A percentile compares a stretch with the other conserved stretches of the same genome.
Conservation (phyloP, 2,113 vertebrate species). For the Todiramphus saurophagus region DNA sequence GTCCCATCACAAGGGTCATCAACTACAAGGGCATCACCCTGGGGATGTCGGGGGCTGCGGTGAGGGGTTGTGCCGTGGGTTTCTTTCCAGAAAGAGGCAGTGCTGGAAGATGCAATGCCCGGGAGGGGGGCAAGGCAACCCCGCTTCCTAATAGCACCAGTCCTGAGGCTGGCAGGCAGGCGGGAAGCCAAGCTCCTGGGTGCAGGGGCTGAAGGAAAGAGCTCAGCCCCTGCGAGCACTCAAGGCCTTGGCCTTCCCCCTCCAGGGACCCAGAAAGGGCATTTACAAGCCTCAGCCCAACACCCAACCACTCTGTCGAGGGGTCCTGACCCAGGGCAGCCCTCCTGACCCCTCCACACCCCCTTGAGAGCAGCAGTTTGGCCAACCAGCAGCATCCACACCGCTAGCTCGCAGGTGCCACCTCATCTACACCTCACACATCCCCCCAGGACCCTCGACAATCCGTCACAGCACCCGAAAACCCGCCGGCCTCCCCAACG, state of each 20-base stretch:
- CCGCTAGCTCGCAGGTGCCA: neutral
- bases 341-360: neutral
- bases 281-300: rapidly evolving
- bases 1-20: neutral
- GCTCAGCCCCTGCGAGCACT: neutral
- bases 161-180: neutral
- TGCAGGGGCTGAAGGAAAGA: neutral
- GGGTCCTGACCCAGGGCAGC: neutral
- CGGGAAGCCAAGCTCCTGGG: neutral
- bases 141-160: neutral
- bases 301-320: rapidly evolving
- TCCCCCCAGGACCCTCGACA: rapidly evolving
- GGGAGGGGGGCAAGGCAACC: neutral
- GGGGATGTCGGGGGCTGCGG: neutral
- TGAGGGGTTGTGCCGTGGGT: neutral
- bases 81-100: neutral
- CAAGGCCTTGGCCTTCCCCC: neutral
- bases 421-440: no score
- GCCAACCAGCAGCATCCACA: neutral
- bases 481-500: rapidly evolving
- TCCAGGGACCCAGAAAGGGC: neutral
- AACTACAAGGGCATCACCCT: neutral
- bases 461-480: rapidly evolving
- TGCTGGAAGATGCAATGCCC: rapidly evolving
- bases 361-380: neutral